These are phyloP conservation scores for Lepas anatifera DNA, from an alignment of 2,888 invertebrate genomes.

Conservation along the genomic window DNA sequence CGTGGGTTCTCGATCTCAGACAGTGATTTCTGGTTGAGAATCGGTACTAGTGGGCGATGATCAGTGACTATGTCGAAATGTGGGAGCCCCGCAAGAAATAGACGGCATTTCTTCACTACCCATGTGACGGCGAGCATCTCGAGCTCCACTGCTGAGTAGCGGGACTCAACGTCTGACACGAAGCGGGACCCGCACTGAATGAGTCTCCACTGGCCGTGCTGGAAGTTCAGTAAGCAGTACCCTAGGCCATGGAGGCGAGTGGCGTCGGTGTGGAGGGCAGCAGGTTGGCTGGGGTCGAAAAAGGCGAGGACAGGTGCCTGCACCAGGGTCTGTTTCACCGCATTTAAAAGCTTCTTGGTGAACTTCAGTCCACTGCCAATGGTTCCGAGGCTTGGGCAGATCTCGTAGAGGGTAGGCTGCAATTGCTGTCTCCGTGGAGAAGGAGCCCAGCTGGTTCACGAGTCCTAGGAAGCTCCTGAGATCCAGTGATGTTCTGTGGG, in stretches of 20 bases:
- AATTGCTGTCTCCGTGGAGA: not conserved
- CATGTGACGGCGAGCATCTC: slow-evolving; percentile 8
- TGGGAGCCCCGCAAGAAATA: slow-evolving; percentile 15
- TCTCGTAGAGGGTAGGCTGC: slow-evolving; percentile 12
- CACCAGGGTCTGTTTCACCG: not conserved
- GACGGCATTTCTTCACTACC: slow-evolving; percentile 16
- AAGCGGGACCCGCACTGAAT: slow-evolving; percentile 13
- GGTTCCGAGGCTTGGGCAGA: not conserved
- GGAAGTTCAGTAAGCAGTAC: not conserved
- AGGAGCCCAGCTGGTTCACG: slow-evolving; percentile 13
- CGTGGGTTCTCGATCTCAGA: slow-evolving; percentile 12
- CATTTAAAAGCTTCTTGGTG: not conserved
- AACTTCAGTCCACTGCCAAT: not conserved
- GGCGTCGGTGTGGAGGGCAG: not conserved
- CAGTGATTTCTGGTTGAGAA: slow-evolving; percentile 12
- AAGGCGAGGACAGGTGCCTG: not conserved
- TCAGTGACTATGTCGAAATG: slow-evolving; percentile 13
- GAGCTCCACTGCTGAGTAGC: not conserved
- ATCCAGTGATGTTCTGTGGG: slow-evolving; percentile 16
- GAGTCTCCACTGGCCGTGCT: not conserved
- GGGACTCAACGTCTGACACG: not conserved
- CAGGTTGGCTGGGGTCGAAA: not conserved
- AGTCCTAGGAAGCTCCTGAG: slow-evolving; percentile 16
- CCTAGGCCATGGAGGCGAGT: slow-evolving; percentile 1
- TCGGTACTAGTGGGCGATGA: slow-evolving; percentile 14